These are phyloP conservation scores for Gambusia yucatana DNA, from an alignment of 2,797 vertebrate species.

Conservation along the genomic window DNA sequence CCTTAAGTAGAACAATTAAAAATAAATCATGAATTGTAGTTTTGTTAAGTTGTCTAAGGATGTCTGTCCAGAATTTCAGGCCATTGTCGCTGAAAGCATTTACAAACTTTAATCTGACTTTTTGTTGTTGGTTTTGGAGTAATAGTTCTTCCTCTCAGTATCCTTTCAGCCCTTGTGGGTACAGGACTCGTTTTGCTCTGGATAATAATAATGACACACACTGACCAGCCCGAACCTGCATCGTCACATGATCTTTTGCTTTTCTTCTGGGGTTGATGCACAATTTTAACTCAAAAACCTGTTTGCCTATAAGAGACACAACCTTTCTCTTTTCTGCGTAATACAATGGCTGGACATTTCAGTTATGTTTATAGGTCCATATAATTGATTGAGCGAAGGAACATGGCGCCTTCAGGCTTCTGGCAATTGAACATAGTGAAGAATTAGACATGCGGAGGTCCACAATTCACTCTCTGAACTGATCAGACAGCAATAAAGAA, in stretches of 20 bases:
- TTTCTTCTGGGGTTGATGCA: background rate
- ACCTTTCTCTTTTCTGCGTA: background rate
- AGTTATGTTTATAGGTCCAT: background rate
- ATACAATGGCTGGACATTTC: background rate
- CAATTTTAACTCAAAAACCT: background rate
- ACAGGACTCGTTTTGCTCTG: background rate
- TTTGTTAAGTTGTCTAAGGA: background rate
- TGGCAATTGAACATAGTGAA: background rate
- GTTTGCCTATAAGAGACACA: background rate
- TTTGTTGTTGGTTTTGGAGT: background rate
- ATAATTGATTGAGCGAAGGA: background rate
- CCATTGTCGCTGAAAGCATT: background rate
- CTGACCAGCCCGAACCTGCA: background rate
- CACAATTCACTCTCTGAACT: background rate
- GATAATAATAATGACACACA: background rate
- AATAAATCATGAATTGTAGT: slow-evolving; percentile 1
- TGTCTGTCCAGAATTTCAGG: background rate
- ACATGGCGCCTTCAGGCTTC: background rate
- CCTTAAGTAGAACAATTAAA: background rate
- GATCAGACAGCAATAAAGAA: background rate
- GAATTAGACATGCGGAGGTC: background rate
- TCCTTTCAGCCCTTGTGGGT: background rate
- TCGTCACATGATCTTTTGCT: background rate
- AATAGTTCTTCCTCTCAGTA: background rate
- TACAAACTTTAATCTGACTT: background rate